Evolutionary conservation across 2,888 invertebrate genomes (phyloP), one percentile per base, ranked within the genome.

Genomic region (Schrankia costaestrigalis): DNA sequence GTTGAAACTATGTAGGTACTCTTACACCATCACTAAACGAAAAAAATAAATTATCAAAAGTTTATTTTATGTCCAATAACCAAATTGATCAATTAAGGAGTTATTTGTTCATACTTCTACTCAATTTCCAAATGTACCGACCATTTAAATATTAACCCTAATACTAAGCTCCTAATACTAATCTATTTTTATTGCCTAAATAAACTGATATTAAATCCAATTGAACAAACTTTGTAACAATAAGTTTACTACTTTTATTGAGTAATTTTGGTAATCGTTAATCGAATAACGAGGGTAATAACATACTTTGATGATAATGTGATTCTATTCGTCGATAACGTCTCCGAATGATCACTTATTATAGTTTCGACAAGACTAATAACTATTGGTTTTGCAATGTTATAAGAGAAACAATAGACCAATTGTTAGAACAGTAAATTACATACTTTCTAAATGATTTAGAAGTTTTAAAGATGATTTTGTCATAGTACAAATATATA

Each of bases 231-330:
- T 62, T 68, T 62, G 58, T 59, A 78, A 78, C 74, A 55, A 55
- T 53, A 45, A 42, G 48, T 31, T 15, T 55, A 73, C 64, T 57
- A 46, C 56, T 57, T 64, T 73, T 74, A 74, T 72, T 66, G 71
- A 68, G 71, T 67, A 74, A 80, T 81, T 80, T 80, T 46, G 69
- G 65, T 40, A 47, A 39, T 50, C 79, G 79, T 82, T 82, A 82
- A 79, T 80, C 77, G 63, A 69, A 73, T 75, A 76, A 77, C 41
- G 52, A 15, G 32, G 53, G 55, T 56, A 56, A 55, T 55, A 55
- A 52, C 35, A 40, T 49, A 43, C n/a, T 52, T 42, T 46, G 45
- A 41, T 50, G 56, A 46, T 43, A 35, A 60, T 43, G 21, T 40
- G 53, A 51, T 56, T 39, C 35, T 46, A 39, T 44, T 42, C 44